Percentiles rank a stretch among this genome's conserved stretches.
phyloP scores from a whole-genome alignment of 1,140 invertebrate species.

The Drosophila saltans region DNA sequence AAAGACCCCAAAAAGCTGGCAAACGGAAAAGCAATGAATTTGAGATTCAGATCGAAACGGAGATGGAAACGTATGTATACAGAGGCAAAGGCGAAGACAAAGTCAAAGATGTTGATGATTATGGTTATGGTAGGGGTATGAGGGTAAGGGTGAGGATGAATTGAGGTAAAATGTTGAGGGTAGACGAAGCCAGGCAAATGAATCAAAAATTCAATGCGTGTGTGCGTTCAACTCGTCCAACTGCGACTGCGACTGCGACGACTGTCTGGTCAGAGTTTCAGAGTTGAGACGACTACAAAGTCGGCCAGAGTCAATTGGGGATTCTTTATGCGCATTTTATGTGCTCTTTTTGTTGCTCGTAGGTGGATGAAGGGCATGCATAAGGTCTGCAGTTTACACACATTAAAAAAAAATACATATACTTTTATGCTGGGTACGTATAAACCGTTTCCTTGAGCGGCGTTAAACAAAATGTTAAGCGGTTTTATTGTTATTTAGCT shows the following conservation, averaged over 20 bases:
- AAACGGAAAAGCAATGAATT: conserved; percentile 36
- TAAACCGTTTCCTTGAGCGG: conserved; percentile 65
- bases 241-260: conserved; percentile 26
- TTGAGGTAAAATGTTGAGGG: background rate
- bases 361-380: conserved; percentile 48
- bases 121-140: background rate
- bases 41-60: conserved; percentile 40
- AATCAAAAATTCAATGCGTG: conserved; percentile 79
- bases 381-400: conserved; percentile 70
- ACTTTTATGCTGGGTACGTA: conserved; percentile 43
- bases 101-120: conserved; percentile 4
- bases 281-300: conserved; percentile 21
- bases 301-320: conserved; percentile 59
- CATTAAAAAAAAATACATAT: conserved; percentile 20
- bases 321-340: conserved; percentile 73
- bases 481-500: conserved; percentile 42
- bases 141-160: background rate
- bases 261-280: conserved; percentile 27
- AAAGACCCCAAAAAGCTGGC: conserved; percentile 49
- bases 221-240: conserved; percentile 41
- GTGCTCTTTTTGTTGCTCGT: conserved; percentile 44
- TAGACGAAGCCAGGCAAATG: conserved; percentile 38
- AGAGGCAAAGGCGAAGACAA: conserved; percentile 6
- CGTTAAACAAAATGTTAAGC: conserved; percentile 52
- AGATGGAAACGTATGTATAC: conserved; percentile 24